These are phyloP conservation scores for Strix uralensis DNA, from an alignment of 2,113 vertebrate species.

Conservation along the genomic window DNA sequence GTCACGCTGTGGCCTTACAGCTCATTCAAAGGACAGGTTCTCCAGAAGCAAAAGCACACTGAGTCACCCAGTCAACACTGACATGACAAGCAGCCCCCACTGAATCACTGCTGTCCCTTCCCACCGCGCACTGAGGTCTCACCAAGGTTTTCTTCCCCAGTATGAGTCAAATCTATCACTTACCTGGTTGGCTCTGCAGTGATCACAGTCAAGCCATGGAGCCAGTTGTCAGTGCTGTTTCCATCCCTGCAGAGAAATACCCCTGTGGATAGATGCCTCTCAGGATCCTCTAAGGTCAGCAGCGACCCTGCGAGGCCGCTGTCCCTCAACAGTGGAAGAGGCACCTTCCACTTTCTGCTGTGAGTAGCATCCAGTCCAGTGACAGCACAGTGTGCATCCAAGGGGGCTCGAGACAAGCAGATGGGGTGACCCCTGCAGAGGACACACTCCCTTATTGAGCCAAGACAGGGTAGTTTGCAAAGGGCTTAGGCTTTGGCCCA, in stretches of 20 bases:
- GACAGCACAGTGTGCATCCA: not conserved
- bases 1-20: not conserved
- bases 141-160: not conserved
- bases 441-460: not conserved
- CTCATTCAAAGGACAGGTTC: not conserved
- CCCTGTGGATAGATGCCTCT: not conserved
- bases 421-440: not conserved
- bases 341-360: not conserved
- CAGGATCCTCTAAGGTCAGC: not conserved
- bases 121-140: not conserved
- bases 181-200: not conserved
- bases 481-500: not conserved
- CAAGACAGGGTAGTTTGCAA: not conserved
- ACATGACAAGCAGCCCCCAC: not conserved
- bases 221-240: not conserved
- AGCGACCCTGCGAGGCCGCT: not conserved
- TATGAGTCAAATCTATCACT: not conserved
- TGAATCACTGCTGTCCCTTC: not conserved
- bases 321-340: not conserved
- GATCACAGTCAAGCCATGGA: not conserved
- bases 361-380: fast-evolving
- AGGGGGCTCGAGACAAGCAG: not conserved
- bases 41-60: not conserved
- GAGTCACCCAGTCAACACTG: not conserved
- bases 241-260: not conserved